Conservation (phyloP, 1,140 invertebrate species). For the Temnothorax longispinosus region DNA sequence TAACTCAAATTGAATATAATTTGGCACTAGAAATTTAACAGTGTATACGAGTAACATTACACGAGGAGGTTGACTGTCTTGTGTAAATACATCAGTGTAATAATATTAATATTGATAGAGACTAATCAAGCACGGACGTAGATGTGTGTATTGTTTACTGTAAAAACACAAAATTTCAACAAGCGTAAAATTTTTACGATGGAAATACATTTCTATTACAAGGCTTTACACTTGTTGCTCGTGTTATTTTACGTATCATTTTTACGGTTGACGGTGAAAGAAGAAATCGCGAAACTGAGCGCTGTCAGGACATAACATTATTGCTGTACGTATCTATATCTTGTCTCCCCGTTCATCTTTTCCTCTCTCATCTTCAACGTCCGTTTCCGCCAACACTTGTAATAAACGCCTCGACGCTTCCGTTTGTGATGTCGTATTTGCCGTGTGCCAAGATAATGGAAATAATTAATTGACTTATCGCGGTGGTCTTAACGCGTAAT, state of each 20-base stretch:
- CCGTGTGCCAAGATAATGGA: slow-evolving; percentile 26
- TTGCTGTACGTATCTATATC: slow-evolving; percentile 5
- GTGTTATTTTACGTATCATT: background rate
- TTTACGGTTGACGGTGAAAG: background rate
- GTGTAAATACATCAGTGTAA: slow-evolving; percentile 18
- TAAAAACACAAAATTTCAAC: background rate
- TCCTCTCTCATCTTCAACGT: slow-evolving; percentile 2
- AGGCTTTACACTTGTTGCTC: background rate
- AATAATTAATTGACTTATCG: slow-evolving; percentile 40
- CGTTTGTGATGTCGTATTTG: slow-evolving; percentile 3
- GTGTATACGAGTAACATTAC: background rate
- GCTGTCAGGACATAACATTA: background rate
- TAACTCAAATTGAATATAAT: too few species aligned
- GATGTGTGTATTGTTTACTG: background rate
- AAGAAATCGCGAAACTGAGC: background rate
- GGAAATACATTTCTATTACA: background rate
- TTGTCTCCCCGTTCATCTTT: slow-evolving; percentile 19
- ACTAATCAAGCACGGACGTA: slow-evolving; percentile 6
- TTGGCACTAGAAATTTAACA: too few species aligned
- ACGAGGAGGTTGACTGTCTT: background rate
- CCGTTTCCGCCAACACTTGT: slow-evolving; percentile 3
- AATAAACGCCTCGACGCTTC: slow-evolving; percentile 37
- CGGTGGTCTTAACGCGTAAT: slow-evolving; percentile 7
- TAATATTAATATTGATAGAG: slow-evolving; percentile 15
- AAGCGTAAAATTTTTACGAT: background rate